Conservation (phyloP, 2,797 vertebrate species). For the Orientallactaga sibirica region DNA sequence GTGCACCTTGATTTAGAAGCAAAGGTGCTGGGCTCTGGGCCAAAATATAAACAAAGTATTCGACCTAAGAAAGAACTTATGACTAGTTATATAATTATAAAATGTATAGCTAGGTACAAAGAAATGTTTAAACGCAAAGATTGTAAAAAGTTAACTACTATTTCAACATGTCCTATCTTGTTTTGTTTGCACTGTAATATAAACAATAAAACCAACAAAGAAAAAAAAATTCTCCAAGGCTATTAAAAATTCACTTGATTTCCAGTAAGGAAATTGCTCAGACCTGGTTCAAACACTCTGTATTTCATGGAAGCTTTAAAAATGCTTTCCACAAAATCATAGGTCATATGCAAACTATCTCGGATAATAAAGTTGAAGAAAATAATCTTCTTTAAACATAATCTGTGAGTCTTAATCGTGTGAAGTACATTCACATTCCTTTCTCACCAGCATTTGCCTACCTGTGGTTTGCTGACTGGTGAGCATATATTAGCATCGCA, state of each 20-base stretch:
- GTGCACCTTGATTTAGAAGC: constrained; percentile 25
- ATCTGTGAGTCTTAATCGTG: neutral
- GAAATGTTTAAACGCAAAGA: constrained; percentile 7
- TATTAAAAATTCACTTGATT: constrained; percentile 55
- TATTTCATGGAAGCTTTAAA: constrained; percentile 60
- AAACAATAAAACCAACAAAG: neutral
- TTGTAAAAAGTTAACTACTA: constrained; percentile 21
- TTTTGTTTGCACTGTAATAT: constrained; percentile 35
- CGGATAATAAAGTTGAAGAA: neutral
- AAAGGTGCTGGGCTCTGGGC: neutral
- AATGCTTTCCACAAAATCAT: neutral
- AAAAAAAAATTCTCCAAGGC: neutral
- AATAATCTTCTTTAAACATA: neutral
- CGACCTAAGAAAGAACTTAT: neutral
- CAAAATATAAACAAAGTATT: constrained; percentile 51
- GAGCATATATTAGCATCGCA: constrained; percentile 7
- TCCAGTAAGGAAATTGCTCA: constrained; percentile 6
- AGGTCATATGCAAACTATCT: constrained; percentile 30
- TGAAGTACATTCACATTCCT: neutral
- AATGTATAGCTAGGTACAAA: constrained; percentile 1
- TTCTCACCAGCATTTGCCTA: neutral
- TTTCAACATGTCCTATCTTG: neutral
- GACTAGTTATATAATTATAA: constrained; percentile 37
- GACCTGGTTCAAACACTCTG: neutral
- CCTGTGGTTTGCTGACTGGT: neutral